Evolutionary conservation across 2,797 vertebrate genomes (phyloP), one percentile per base, ranked within the genome.

Genomic region (Rhinogobio ventralis): DNA sequence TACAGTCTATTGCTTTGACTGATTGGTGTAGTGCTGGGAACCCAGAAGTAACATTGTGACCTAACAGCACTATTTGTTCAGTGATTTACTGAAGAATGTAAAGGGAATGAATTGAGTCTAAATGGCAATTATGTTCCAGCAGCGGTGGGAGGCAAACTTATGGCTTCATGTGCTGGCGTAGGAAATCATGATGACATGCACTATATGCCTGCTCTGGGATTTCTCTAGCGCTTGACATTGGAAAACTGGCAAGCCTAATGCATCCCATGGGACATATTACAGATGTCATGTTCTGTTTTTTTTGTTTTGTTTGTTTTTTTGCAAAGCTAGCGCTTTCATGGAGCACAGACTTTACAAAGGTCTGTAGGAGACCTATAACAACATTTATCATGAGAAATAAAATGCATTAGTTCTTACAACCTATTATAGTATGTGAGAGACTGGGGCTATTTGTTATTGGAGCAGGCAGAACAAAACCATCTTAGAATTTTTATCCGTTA

Each of bases 71-170:
- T 60, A 81, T 82, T 82, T 82, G 53, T 82, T 62, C 81, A 82
- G 81, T 82, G 69, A 82, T 72, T 82, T 82, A 72, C 69, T 74
- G 42, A 42, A 36, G 14, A 82, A 82, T 82, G 55, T 82, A 82
- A 82, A 73, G 69, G 81, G 69, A 82, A 74, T 82, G 81, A 74
- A 82, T 64, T 49, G 42, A 82, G 69, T 74, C 81, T 82, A 82
- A 82, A 82, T 73, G 69, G 55, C 69, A 62, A 64, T 82, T 82
- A 74, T 60, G 81, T 73, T 74, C 55, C 69, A 64, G 42, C 81
- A 74, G 69, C 45, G 6, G 81, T 82, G 69, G 69, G 57, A 30
- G 2, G 42, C 69, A 82, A 74, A 82, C 81, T 20, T 74, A 82
- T 82, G 45, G 20, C 69, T 64, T 64, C 28, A 49, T 82, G 81